These are phyloP conservation scores for Semaprochilodus insignis DNA, from an alignment of 2,797 vertebrate species.

Conservation along the genomic window DNA sequence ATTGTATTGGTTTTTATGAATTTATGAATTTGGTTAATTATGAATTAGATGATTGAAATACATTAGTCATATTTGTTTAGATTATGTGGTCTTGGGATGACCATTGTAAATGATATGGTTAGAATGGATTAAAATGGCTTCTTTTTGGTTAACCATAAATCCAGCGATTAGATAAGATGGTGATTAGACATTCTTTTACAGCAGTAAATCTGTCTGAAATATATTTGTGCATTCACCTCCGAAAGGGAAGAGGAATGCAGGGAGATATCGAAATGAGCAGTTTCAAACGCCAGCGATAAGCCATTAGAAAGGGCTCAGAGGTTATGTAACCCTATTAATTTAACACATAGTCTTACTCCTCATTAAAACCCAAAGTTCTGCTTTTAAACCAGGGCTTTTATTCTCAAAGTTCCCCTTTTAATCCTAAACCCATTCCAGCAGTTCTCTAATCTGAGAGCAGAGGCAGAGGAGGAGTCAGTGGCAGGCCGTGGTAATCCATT, in stretches of 20 bases:
- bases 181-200: not conserved
- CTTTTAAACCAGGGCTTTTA: constrained; percentile 57
- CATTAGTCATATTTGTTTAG: too few species aligned
- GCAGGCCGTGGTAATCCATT: constrained; percentile 55
- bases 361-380: constrained; percentile 57
- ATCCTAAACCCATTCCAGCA: constrained; percentile 57
- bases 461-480: constrained; percentile 50
- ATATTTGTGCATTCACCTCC: not conserved
- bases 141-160: not conserved
- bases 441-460: constrained; percentile 57
- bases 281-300: constrained; percentile 40
- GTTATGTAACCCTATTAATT: constrained; percentile 58
- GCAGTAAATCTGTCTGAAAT: constrained; percentile 5
- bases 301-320: constrained; percentile 49
- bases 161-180: not conserved
- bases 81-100: too few species aligned
- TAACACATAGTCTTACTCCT: constrained; percentile 53
- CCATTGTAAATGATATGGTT: too few species aligned
- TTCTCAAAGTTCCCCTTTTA: constrained; percentile 53
- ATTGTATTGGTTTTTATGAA: not conserved
- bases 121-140: not conserved
- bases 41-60: not conserved
- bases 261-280: constrained; percentile 30
- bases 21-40: not conserved
- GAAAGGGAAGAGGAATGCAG: constrained; percentile 9